Evolutionary conservation across 2,113 vertebrate species (phyloP).

Genomic region (Festucalex cinctus): DNA sequence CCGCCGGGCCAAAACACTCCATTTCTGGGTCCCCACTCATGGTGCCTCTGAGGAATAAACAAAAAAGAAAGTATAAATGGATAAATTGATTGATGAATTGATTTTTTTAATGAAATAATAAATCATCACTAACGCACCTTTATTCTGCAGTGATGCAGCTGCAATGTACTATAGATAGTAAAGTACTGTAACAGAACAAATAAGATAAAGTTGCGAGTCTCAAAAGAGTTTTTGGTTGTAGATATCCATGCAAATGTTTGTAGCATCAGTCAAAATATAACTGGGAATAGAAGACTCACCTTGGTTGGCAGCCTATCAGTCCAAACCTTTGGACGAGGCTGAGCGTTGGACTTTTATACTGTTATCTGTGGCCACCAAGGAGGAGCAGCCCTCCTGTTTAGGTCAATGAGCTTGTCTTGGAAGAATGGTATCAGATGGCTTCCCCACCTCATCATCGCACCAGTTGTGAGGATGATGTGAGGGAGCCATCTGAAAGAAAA

Average conservation of each 20-base stretch:
- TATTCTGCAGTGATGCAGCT: slow-evolving; percentile 23
- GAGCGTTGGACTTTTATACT: slow-evolving; percentile 62
- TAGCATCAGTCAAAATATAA: not conserved
- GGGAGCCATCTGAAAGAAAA: not conserved
- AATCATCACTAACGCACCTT: slow-evolving; percentile 31
- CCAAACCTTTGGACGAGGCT: slow-evolving; percentile 27
- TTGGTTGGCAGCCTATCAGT: slow-evolving; percentile 47
- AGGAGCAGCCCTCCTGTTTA: slow-evolving; percentile 51
- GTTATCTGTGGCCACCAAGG: slow-evolving; percentile 36
- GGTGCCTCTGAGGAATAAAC: slow-evolving; percentile 28
- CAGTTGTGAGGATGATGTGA: slow-evolving; percentile 37
- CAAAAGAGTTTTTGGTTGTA: not conserved
- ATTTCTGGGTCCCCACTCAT: slow-evolving; percentile 82
- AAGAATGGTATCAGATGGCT: slow-evolving; percentile 51
- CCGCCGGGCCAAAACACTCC: slow-evolving; percentile 79
- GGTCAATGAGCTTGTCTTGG: slow-evolving; percentile 54
- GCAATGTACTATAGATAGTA: slow-evolving; percentile 16
- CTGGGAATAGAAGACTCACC: slow-evolving; percentile 47
- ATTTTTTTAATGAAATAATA: not conserved
- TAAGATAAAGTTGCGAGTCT: not conserved
- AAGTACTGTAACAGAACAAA: slow-evolving; percentile 15
- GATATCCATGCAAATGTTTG: not conserved
- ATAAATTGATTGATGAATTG: not conserved
- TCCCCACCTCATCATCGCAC: slow-evolving; percentile 33
- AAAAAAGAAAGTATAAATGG: not conserved